These are phyloP conservation scores for Lithosia quadra DNA, from an alignment of 2,888 invertebrate genomes.

Conservation along the genomic window DNA sequence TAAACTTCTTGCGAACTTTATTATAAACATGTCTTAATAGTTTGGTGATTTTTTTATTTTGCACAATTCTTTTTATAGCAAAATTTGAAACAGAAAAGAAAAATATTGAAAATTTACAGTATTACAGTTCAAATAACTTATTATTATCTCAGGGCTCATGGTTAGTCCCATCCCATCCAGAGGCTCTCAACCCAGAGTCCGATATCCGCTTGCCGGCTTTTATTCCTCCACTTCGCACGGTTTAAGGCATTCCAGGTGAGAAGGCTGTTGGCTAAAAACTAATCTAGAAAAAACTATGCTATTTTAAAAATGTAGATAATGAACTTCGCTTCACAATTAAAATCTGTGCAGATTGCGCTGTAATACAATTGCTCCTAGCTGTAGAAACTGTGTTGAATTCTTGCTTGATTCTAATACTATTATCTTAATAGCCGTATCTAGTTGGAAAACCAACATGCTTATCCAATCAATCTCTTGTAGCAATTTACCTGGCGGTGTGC, in stretches of 20 bases:
- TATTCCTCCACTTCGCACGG: no score
- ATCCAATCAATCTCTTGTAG: slow-evolving; percentile 47
- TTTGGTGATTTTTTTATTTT: no score
- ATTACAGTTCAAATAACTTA: neutral
- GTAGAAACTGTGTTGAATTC: slow-evolving; percentile 39
- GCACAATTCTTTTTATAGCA: slow-evolving; percentile 35
- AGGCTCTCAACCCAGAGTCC: neutral
- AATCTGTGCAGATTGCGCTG: slow-evolving; percentile 58
- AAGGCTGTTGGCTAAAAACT: no score
- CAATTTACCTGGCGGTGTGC: slow-evolving; percentile 52
- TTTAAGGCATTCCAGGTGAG: no score
- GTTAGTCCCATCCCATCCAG: neutral
- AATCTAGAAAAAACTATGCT: no score
- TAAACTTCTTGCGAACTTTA: slow-evolving; percentile 32
- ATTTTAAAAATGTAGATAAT: slow-evolving; percentile 54
- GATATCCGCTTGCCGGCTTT: neutral
- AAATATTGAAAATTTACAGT: neutral
- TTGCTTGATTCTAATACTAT: slow-evolving; percentile 38
- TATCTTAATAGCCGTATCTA: slow-evolving; percentile 41
- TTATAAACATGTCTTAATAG: neutral
- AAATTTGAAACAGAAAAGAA: slow-evolving; percentile 39
- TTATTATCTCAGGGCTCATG: neutral
- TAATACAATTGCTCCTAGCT: slow-evolving; percentile 55
- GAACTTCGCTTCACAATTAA: slow-evolving; percentile 63
- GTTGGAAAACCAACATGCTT: slow-evolving; percentile 40